phyloP scores from a whole-genome alignment of 2,113 vertebrate species.

The Salvator merianae region DNA sequence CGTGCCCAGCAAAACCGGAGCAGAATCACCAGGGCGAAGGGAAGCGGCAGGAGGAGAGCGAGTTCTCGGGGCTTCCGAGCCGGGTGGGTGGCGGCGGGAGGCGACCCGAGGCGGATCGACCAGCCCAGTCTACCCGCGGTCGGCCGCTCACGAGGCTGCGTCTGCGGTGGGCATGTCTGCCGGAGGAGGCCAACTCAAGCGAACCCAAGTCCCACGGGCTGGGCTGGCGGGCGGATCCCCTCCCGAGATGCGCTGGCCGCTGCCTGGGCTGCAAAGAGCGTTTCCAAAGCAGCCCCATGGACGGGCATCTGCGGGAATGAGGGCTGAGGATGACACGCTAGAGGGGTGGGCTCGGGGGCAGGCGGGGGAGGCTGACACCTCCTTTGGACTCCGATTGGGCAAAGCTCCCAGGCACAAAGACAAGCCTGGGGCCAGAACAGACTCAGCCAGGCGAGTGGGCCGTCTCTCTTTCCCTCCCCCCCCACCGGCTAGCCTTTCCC shows the following conservation, averaged over 20 bases:
- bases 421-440: slow-evolving; percentile 41
- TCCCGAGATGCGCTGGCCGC: neutral
- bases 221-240: neutral
- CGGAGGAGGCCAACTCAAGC: neutral
- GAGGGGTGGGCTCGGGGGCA: slow-evolving; percentile 54
- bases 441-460: slow-evolving; percentile 22
- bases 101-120: neutral
- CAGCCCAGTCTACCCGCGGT: neutral
- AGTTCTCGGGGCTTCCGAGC: neutral
- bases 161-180: neutral
- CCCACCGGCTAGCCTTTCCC: neutral
- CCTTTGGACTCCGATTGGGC: slow-evolving; percentile 76
- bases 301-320: slow-evolving; percentile 18
- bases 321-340: slow-evolving; percentile 49
- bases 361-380: slow-evolving; percentile 67
- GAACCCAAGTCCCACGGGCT: neutral
- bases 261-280: slow-evolving; percentile 15
- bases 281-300: slow-evolving; percentile 12
- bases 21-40: no score
- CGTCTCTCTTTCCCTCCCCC: neutral
- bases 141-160: neutral
- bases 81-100: neutral
- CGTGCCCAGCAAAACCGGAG: slow-evolving; percentile 10
- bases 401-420: slow-evolving; percentile 63
- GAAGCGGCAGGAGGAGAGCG: neutral